Evolutionary conservation across 2,888 invertebrate genomes (phyloP), one percentile per base, ranked within the genome.

Genomic region (Xanthorhoe designata): DNA sequence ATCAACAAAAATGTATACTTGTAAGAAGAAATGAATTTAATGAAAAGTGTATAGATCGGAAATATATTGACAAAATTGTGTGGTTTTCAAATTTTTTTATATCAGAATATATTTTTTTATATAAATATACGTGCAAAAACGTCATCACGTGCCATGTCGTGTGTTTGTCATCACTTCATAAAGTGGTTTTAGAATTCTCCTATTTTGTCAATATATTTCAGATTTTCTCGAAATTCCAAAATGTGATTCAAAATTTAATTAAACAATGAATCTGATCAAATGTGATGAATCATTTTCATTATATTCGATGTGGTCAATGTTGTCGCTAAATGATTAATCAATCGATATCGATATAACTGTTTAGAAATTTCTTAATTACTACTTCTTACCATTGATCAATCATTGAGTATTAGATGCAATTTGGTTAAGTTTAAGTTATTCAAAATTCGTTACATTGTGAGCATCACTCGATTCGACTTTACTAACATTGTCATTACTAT

Each of bases 281-380:
- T 58, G 58, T 51, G 50, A 56, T 42, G 8, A 63, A 17, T 71
- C 64, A 66, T 69, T 53, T 24, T 38, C 63, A 64, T 66, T 59
- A 64, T 73, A 71, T 72, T 74, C 61, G 72, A 68, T 76, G 72
- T 72, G 74, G 74, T 77, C 76, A 74, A 71, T 77, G 75, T 77
- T 63, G 66, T 68, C 38, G 66, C 70, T 60, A 53, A 53, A 45
- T 69, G 72, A 38, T 71, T 73, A 64, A 65, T 69, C 68, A 69
- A 61, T 61, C 42, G 64, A n/a, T n/a, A n/a, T n/a, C n/a, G n/a
- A n/a, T n/a, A n/a, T n/a, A n/a, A n/a, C n/a, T n/a, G n/a, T n/a
- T 62, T 32, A 32, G 5, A 7, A 18, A 18, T 59, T 10, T 42
- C 3, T 9, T 0, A 17, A 42, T 45, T 18, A 9, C 54, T 55